Percentiles rank a stretch among this genome's conserved stretches.
These are phyloP conservation scores for Lagopus muta DNA, from an alignment of 2,113 vertebrate species.

Conservation along the genomic window DNA sequence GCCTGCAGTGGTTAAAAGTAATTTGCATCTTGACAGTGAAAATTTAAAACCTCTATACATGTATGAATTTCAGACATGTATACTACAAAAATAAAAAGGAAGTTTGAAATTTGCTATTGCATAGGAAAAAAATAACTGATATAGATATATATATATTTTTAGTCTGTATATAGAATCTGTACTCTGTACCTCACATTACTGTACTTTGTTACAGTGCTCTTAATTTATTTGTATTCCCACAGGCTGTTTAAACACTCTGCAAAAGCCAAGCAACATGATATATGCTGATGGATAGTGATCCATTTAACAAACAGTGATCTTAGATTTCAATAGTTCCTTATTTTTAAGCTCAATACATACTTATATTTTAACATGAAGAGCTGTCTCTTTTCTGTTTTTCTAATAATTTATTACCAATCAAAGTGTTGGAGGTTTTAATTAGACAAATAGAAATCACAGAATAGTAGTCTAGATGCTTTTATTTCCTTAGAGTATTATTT, in stretches of 20 bases:
- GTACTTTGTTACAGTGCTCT: background rate
- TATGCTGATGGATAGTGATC: background rate
- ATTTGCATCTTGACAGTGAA: background rate
- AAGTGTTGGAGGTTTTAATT: background rate
- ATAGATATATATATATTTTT: background rate
- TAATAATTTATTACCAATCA: background rate
- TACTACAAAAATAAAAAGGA: background rate
- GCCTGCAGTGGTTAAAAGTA: background rate
- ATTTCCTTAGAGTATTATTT: background rate
- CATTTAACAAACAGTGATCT: background rate
- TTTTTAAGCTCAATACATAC: background rate
- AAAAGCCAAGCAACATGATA: background rate
- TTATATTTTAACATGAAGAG: background rate
- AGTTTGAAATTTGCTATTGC: background rate
- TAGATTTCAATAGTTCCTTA: background rate
- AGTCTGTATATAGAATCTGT: too few relatives aligned
- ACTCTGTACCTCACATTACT: background rate
- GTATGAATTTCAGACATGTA: background rate
- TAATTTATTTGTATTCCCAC: constrained; percentile 1
- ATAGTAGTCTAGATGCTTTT: background rate
- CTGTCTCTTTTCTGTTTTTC: background rate
- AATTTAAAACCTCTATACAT: background rate
- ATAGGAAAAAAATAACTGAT: background rate
- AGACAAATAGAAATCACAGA: background rate
- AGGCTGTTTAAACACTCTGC: background rate